Base-by-base conservation (phyloP, 2,113 vertebrate species). In the Labeo catla region DNA sequence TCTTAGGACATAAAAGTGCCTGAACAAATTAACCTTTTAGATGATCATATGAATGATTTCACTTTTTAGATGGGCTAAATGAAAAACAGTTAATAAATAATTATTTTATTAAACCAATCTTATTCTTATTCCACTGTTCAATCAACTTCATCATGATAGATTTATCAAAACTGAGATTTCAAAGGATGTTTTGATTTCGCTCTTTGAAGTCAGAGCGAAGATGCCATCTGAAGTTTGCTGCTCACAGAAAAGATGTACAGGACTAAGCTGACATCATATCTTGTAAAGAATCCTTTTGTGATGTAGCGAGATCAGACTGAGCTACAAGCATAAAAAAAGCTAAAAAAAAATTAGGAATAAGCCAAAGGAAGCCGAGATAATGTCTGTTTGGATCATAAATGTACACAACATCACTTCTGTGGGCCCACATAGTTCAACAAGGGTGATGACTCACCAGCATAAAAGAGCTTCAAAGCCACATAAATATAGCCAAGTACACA, bases 391-490 rank as follows among this genome's bases (percentile, higher is more conserved):
- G 79, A 66, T 34, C n/a, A 34, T 19, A 66, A 63, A 81, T 47
- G 39, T 47, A 81, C 15, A 66, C 77, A 34, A 61, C 82, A 61
- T 50, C 59, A 87, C 76, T 81, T 34, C 65, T 52, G 70, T 39
- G 39, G 76, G 68, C 74, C 76, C 76, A 76, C 36, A 80, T 28
- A 28, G 70, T 47, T 81, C 43, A 85, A 87, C 59, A 49, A 78
- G 86, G n/a, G 28, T 47, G 89, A 88, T 90, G 89, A 90, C 84
- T 88, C 87, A 88, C 82, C 84, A 34, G 59, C 81, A 81, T 52
- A 70, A 86, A 87, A 80, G 43, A 43, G 57, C 47, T 82, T 82
- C 61, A 84, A 59, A 86, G 59, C 28, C 49, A 74, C 63, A 86
- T 72, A 84, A 73, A 89, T 76, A 84, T 73, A 86, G 87, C 59